Evolutionary conservation across 2,797 vertebrate species (phyloP), one percentile per base, ranked within the genome.

Genomic region (Echeneis naucrates): DNA sequence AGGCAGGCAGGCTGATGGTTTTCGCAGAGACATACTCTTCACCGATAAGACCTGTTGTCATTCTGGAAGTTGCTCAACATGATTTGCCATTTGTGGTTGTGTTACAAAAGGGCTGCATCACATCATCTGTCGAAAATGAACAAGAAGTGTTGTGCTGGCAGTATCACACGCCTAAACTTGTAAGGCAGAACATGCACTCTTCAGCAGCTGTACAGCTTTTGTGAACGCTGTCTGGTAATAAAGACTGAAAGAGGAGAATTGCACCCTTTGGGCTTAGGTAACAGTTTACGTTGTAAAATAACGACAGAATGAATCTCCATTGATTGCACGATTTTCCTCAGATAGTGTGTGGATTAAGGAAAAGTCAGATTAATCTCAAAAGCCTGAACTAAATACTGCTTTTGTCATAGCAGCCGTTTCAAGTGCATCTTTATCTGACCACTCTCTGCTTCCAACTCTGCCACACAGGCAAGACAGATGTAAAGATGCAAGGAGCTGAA

Each of bases 401-500:
- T 87, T 88, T 89, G 75, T 86, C 37, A n/a, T 59, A 63, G 73
- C 80, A 89, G 78, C 67, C 60, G n/a, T 84, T 82, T 89, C 57
- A 84, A 92, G 73, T 78, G 81, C 87, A 87, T 88, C 86, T 83
- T 87, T 73, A 85, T 87, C 71, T 87, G 87, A 89, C 89, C 83
- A 66, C 75, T 86, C 56, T 76, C 56, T 89, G 77, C 81, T 71
- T 84, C 87, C 55, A 40, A 54, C 53, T 84, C 70, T 60, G 68
- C 67, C 68, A 74, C 74, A 86, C 60, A 77, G 58, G 77, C 82
- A 82, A 89, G 80, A 85, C 75, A 85, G 91, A 92, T 88, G 81
- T 89, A 88, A 91, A 88, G 85, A 88, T 90, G 83, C 84, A 86
- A 84, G 77, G 77, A 84, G 82, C 86, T 88, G 89, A 91, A 87